Conservation (phyloP, 2,888 invertebrate species). For the Chrysodeixis includens region DNA sequence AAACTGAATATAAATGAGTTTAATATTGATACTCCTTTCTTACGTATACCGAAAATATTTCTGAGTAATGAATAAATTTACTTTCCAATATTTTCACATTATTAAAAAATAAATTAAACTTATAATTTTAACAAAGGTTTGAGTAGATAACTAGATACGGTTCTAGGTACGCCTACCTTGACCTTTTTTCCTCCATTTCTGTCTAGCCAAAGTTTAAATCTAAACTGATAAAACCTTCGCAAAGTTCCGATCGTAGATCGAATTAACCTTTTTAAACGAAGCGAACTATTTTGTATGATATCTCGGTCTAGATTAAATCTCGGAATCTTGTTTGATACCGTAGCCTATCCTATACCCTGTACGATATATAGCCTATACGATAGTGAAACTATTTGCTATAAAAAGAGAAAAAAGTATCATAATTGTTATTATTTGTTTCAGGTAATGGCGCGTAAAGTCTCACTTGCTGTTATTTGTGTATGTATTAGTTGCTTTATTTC, state of each 20-base stretch:
- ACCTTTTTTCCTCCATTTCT: neutral
- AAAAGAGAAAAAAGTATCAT: slow-evolving; percentile 52
- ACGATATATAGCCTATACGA: too few relatives aligned
- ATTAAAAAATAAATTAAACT: too few relatives aligned
- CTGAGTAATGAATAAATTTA: too few relatives aligned
- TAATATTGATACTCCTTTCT: too few relatives aligned
- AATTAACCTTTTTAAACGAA: neutral
- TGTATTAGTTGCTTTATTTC: slow-evolving; percentile 75
- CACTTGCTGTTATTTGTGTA: slow-evolving; percentile 73
- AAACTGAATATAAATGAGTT: too few relatives aligned
- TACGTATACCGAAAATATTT: too few relatives aligned
- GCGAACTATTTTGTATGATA: neutral
- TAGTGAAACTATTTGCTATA: slow-evolving; percentile 11
- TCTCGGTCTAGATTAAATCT: neutral
- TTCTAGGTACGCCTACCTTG: too few relatives aligned
- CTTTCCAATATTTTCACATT: too few relatives aligned
- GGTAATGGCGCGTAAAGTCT: slow-evolving; percentile 79
- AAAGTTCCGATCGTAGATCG: neutral
- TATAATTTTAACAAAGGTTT: too few relatives aligned
- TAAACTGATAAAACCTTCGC: neutral
- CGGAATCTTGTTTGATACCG: neutral
- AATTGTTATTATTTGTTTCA: slow-evolving; percentile 78
- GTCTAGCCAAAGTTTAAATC: neutral
- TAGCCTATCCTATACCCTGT: neutral
- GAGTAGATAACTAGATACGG: too few relatives aligned